These are phyloP conservation scores for Drosophila infuscata DNA, from an alignment of 2,888 invertebrate species.

Conservation along the genomic window DNA sequence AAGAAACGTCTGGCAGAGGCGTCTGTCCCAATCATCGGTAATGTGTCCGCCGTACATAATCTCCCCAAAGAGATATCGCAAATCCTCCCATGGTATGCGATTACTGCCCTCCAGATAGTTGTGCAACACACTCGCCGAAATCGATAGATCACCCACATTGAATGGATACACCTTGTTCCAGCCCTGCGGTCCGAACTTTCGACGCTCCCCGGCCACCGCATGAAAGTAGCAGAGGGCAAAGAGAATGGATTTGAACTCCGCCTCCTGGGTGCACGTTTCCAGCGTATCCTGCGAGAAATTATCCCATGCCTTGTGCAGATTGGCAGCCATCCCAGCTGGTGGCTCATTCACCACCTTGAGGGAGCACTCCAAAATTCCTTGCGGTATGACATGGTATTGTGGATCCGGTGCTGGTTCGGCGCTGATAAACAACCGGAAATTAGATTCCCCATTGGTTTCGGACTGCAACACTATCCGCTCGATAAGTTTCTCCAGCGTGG, in stretches of 20 bases:
- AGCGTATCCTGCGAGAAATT: slow-evolving; percentile 96
- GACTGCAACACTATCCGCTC: slow-evolving; percentile 91
- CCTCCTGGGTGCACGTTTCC: slow-evolving; percentile 96
- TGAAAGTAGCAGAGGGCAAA: slow-evolving; percentile 98
- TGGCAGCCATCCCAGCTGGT: slow-evolving; percentile 97
- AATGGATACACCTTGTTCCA: slow-evolving; percentile 95
- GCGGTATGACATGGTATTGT: slow-evolving; percentile 88
- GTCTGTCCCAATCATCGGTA: slow-evolving; percentile 98
- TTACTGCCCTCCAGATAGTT: slow-evolving; percentile 96
- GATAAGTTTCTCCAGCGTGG: slow-evolving; percentile 95
- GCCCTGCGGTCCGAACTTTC: slow-evolving; percentile 97
- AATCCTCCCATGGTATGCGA: slow-evolving; percentile 97
- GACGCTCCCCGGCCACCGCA: slow-evolving; percentile 95
- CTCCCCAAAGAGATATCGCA: slow-evolving; percentile 97
- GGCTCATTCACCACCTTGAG: slow-evolving; percentile 99
- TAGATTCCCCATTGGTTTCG: slow-evolving; percentile 83
- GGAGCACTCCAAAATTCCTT: slow-evolving; percentile 96
- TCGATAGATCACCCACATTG: slow-evolving; percentile 94
- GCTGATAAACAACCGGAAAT: slow-evolving; percentile 92
- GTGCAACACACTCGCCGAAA: slow-evolving; percentile 95
- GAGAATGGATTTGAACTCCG: slow-evolving; percentile 95
- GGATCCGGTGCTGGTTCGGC: slow-evolving; percentile 94
- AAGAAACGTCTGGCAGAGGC: slow-evolving; percentile 94
- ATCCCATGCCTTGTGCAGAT: slow-evolving; percentile 96
- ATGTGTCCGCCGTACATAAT: slow-evolving; percentile 99